Conservation (phyloP, 2,113 vertebrate species). For the Gallinago undulata region DNA sequence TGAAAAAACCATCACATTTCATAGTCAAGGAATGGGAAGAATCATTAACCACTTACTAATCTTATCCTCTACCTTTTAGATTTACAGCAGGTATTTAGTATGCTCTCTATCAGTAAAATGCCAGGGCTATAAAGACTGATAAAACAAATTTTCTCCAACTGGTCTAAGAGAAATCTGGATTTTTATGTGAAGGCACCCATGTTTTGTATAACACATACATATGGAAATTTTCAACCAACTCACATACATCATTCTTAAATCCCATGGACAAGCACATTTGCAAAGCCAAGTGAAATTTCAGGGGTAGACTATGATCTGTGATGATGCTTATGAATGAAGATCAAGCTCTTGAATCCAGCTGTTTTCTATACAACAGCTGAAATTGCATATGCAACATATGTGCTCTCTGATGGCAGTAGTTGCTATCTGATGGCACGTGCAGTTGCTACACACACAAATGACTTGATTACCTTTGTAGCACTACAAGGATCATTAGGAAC, state of each 20-base stretch:
- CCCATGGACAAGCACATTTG: fast-evolving
- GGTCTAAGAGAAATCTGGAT: neutral
- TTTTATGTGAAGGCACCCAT: neutral
- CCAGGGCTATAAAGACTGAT: neutral
- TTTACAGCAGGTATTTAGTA: neutral
- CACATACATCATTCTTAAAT: neutral
- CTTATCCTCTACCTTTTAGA: neutral
- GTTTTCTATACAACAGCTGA: neutral
- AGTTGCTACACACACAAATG: neutral
- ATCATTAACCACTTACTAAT: neutral
- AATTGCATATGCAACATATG: neutral
- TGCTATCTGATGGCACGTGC: neutral
- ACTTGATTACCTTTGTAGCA: neutral
- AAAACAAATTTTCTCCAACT: neutral
- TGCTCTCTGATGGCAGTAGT: neutral
- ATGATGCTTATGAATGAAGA: fast-evolving
- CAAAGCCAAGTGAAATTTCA: neutral
- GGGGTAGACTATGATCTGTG: fast-evolving
- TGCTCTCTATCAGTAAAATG: neutral
- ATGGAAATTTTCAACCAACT: neutral
- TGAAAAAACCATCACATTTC: neutral
- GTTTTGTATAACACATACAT: neutral
- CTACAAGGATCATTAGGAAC: neutral
- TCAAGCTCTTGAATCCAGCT: neutral
- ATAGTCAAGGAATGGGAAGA: neutral